Base-by-base conservation (phyloP, 2,113 vertebrate species). In the Laticauda laticaudata region DNA sequence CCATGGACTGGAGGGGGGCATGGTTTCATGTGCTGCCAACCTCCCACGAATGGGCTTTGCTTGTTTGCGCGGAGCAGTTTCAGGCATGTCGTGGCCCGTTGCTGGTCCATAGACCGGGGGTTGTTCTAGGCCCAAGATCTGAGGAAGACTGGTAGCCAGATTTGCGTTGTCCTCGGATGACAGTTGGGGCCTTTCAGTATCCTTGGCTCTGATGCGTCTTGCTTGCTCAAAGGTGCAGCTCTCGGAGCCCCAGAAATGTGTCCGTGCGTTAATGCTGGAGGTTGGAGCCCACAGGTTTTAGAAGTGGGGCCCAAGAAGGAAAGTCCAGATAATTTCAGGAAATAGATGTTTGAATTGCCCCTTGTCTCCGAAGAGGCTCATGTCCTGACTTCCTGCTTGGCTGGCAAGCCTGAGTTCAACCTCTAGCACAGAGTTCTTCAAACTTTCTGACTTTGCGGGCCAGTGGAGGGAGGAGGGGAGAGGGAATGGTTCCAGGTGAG, bases 1-100 rank as follows among this genome's bases (percentile, higher is more conserved):
- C 24, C 3, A 2, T 8, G 3, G 23, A 61, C 57, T 0, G 3
- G 57, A 61, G 57, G 57, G 5, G 3, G 2, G 24, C 3, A 0
- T 61, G 24, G 59, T 26, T 61, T 61, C 59, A 3, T 9, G 0
- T 26, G 9, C 23, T 61, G 59, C 59, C 59, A 10, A 24, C 9
- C 10, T 61, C 59, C 57, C 23, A 0, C 7, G 1, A 23, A 9
- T 24, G 9, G 59, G 0, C 24, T 61, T 26, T 1, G 24, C 59
- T 61, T 29, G 59, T 61, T 61, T 61, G 59, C 3, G 1, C 24
- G 1, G 57, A 23, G 8, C 24, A 1, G 24, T 26, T 61, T 26
- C 24, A 26, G 24, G 9, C 57, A 61, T 61, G 59, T 24, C 11
- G 59, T 3, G 24, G 57, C 23, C 57, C 8, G 8, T 0, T 59